These are phyloP conservation scores for Napeogenes inachia DNA, from an alignment of 2,888 invertebrate genomes.

Conservation along the genomic window DNA sequence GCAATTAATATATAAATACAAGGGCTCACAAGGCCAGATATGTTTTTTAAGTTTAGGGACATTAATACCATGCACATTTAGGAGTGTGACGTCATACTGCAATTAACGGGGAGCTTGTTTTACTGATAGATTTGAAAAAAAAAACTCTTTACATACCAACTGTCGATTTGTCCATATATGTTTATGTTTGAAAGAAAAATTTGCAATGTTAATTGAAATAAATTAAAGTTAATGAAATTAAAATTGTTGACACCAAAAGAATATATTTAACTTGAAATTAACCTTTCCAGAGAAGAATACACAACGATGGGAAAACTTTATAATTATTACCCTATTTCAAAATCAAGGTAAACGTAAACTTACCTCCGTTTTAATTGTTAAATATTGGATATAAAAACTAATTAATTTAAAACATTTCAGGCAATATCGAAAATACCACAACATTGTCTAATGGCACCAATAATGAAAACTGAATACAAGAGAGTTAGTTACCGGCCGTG, in stretches of 20 bases:
- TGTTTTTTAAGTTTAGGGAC: constrained; percentile 5
- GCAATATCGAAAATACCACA: constrained; percentile 12
- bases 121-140: constrained; percentile 40
- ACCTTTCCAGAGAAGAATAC: not conserved
- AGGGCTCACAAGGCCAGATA: not conserved
- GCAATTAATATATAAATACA: not conserved
- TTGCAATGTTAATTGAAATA: constrained; percentile 46
- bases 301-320: not conserved
- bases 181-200: constrained; percentile 66
- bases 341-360: constrained; percentile 7
- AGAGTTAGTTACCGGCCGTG: constrained; percentile 2
- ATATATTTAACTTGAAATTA: not conserved
- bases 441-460: constrained; percentile 17
- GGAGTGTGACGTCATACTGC: constrained; percentile 26
- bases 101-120: constrained; percentile 44
- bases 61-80: constrained; percentile 44
- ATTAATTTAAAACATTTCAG: constrained; percentile 18
- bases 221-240: not conserved
- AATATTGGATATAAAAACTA: constrained; percentile 12
- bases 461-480: constrained; percentile 31
- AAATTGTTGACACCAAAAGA: not conserved
- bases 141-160: constrained; percentile 68
- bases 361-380: constrained; percentile 10
- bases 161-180: constrained; percentile 64
- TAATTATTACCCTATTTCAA: constrained; percentile 12